These are phyloP conservation scores for Apodemia duryi DNA, from an alignment of 2,888 invertebrate species.

Conservation along the genomic window DNA sequence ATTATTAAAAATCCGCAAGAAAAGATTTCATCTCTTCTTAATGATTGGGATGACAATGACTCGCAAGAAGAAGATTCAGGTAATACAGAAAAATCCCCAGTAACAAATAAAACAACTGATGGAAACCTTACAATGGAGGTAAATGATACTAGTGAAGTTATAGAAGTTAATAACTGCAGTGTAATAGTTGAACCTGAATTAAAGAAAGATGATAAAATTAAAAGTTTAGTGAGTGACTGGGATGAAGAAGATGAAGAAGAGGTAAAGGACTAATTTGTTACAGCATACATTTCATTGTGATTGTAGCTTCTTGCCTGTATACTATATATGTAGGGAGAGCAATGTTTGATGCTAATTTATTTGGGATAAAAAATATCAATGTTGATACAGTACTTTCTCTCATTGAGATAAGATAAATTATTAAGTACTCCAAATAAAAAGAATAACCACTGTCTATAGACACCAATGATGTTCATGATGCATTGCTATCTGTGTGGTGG, in stretches of 20 bases:
- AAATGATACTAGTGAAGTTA: constrained; percentile 17
- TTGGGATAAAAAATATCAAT: too few relatives aligned
- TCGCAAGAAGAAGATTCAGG: constrained; percentile 49
- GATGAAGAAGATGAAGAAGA: constrained; percentile 68
- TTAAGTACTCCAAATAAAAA: too few relatives aligned
- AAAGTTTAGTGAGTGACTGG: constrained; percentile 73
- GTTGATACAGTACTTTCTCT: too few relatives aligned
- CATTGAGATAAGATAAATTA: too few relatives aligned
- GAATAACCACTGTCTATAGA: too few relatives aligned
- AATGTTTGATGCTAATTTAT: background rate
- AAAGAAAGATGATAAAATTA: constrained; percentile 57
- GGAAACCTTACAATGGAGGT: constrained; percentile 19
- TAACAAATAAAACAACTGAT: constrained; percentile 17
- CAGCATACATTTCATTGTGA: background rate
- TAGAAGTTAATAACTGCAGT: constrained; percentile 19
- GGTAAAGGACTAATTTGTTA: constrained; percentile 27
- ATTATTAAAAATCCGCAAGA: constrained; percentile 36
- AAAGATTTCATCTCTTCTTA: constrained; percentile 64
- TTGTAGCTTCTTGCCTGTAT: too few relatives aligned
- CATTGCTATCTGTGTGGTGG: too few relatives aligned
- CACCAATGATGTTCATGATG: too few relatives aligned
- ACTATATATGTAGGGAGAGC: background rate
- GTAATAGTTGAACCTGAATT: constrained; percentile 25
- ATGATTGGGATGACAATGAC: constrained; percentile 76
- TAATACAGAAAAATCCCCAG: constrained; percentile 29